Evolutionary conservation across 2,888 invertebrate species (phyloP).

Genomic region (Hydraecia micacea): DNA sequence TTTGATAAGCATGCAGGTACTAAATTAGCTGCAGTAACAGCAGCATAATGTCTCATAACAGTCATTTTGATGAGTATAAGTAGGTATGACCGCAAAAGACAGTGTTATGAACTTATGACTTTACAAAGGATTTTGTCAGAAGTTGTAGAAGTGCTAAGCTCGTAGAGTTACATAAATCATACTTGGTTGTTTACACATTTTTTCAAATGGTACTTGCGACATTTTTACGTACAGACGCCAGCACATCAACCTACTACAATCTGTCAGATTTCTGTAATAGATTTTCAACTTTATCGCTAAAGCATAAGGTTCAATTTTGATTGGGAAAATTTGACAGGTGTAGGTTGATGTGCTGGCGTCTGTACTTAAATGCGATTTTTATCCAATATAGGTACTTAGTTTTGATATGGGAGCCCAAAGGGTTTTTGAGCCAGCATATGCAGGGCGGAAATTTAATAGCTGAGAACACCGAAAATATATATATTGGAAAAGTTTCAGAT

Average conservation of each 20-base stretch:
- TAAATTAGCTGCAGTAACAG: conserved; percentile 24
- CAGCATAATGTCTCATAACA: not conserved
- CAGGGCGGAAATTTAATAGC: too few species aligned
- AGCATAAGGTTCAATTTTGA: too few species aligned
- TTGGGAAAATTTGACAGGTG: too few species aligned
- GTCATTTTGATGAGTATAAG: not conserved
- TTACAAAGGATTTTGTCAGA: not conserved
- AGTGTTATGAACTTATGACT: not conserved
- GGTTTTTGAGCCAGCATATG: too few species aligned
- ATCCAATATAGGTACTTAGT: too few species aligned
- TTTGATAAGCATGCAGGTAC: conserved; percentile 46
- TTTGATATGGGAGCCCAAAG: too few species aligned
- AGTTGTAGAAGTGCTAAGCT: not conserved
- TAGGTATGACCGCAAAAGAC: not conserved
- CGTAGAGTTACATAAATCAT: not conserved
- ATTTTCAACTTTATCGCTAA: too few species aligned
- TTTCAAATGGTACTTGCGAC: not conserved
- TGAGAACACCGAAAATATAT: too few species aligned
- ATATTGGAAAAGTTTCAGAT: too few species aligned
- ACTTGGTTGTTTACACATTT: not conserved
- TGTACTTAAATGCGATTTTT: not conserved
- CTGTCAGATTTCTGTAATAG: too few species aligned
- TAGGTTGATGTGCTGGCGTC: too few species aligned
- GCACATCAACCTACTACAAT: too few species aligned
- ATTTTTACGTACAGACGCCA: not conserved